These are phyloP conservation scores for Capricornis sumatraensis DNA, from an alignment of 2,113 vertebrate species.

Conservation along the genomic window DNA sequence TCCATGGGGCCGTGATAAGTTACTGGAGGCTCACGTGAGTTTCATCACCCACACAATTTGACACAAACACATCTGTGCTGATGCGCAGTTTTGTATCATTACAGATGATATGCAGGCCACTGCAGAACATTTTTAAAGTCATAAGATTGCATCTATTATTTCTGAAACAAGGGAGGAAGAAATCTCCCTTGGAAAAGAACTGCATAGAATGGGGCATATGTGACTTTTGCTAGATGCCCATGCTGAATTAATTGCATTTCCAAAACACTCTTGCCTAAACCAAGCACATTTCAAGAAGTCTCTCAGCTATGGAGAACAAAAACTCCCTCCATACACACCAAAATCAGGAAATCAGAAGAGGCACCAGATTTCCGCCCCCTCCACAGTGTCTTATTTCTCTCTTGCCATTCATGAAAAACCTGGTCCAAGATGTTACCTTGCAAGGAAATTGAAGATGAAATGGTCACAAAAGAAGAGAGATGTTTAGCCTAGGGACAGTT, in stretches of 20 bases:
- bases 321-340: neutral
- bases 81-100: slow-evolving; percentile 68
- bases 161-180: neutral
- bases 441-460: slow-evolving; percentile 43
- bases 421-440: slow-evolving; percentile 29
- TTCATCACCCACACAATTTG: slow-evolving; percentile 30
- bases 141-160: slow-evolving; percentile 39
- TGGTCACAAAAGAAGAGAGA: neutral
- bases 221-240: neutral
- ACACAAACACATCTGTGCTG: slow-evolving; percentile 61
- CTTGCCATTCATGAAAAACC: slow-evolving; percentile 52
- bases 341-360: slow-evolving; percentile 57
- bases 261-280: slow-evolving; percentile 42
- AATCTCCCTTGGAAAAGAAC: slow-evolving; percentile 40
- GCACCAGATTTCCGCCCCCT: neutral
- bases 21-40: slow-evolving; percentile 26
- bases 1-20: neutral
- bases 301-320: slow-evolving; percentile 1
- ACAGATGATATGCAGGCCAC: neutral
- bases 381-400: slow-evolving; percentile 19
- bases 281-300: neutral
- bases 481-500: slow-evolving; percentile 52
- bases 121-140: slow-evolving; percentile 15
- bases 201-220: neutral
- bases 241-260: slow-evolving; percentile 36